A percentile compares a stretch with the other conserved stretches of the same genome.
Conservation (phyloP, 2,113 vertebrate species). For the Epinephelus cyanopodus region DNA sequence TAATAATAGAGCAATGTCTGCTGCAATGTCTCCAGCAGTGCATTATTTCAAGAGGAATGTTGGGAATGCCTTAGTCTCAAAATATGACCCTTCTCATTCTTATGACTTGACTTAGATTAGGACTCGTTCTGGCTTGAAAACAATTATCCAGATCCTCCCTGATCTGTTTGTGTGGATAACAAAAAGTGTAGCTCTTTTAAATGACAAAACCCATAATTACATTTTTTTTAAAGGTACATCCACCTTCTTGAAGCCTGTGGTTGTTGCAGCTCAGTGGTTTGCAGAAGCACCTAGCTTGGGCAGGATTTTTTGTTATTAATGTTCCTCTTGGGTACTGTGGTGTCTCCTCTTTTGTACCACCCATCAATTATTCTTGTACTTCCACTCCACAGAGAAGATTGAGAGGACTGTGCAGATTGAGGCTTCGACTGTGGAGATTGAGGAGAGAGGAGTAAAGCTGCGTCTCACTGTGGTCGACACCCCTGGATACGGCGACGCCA, state of each 20-base stretch:
- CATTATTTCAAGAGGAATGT: slow-evolving; percentile 75
- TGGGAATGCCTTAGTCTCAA: slow-evolving; percentile 72
- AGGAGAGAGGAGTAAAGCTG: slow-evolving; percentile 94
- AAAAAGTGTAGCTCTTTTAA: slow-evolving; percentile 12
- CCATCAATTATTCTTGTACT: background rate
- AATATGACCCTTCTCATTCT: slow-evolving; percentile 61
- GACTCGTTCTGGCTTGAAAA: slow-evolving; percentile 59
- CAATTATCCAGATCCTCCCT: slow-evolving; percentile 23
- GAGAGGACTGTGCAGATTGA: slow-evolving; percentile 95
- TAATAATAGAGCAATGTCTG: slow-evolving; percentile 74
- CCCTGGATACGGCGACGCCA: slow-evolving; percentile 94
- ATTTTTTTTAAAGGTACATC: slow-evolving; percentile 10
- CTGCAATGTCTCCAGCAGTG: slow-evolving; percentile 72
- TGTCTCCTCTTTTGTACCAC: background rate
- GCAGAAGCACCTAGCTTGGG: background rate
- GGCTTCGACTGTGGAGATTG: slow-evolving; percentile 94
- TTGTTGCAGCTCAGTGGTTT: background rate
- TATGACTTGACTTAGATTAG: slow-evolving; percentile 69
- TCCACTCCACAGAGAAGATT: slow-evolving; percentile 89
- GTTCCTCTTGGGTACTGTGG: background rate
- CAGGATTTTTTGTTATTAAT: background rate
- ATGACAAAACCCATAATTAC: slow-evolving; percentile 28
- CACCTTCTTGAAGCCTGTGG: background rate
- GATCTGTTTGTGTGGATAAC: slow-evolving; percentile 24
- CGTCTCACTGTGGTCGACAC: slow-evolving; percentile 95